Evolutionary conservation across 2,113 vertebrate genomes (phyloP).

Genomic region (Myotis yumanensis): DNA sequence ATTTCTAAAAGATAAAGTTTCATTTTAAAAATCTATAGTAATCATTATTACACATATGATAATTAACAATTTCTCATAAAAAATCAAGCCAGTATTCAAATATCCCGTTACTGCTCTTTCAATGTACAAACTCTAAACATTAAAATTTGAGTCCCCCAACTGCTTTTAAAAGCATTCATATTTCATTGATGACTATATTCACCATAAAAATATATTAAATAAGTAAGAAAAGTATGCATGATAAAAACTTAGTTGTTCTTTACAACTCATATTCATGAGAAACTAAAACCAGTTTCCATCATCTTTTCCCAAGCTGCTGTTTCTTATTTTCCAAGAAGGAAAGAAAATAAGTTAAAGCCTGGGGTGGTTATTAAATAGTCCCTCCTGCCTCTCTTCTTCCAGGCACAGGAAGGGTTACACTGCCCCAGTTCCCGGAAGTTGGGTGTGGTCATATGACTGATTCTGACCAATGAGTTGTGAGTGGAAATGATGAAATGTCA

Average conservation of each 20-base stretch:
- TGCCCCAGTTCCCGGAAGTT: neutral
- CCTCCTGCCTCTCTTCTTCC: neutral
- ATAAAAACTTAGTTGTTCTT: neutral
- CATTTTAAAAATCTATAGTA: neutral
- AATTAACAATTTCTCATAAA: constrained; percentile 1
- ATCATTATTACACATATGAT: neutral
- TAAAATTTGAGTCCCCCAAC: neutral
- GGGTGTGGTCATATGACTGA: neutral
- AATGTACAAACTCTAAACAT: constrained; percentile 28
- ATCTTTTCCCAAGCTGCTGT: neutral
- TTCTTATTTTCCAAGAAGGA: constrained; percentile 18
- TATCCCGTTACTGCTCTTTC: constrained; percentile 6
- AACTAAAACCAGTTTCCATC: constrained; percentile 26
- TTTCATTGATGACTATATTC: neutral
- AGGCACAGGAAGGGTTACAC: neutral
- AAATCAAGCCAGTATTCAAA: neutral
- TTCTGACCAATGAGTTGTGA: neutral
- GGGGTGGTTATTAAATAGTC: neutral
- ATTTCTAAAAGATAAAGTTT: constrained; percentile 37
- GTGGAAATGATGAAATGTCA: neutral
- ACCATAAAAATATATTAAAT: constrained; percentile 36
- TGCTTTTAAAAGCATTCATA: constrained; percentile 34
- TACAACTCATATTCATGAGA: neutral
- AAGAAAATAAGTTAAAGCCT: neutral
- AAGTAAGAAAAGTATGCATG: neutral